Conservation (phyloP, 2,797 vertebrate species). For the Alosa sapidissima region DNA sequence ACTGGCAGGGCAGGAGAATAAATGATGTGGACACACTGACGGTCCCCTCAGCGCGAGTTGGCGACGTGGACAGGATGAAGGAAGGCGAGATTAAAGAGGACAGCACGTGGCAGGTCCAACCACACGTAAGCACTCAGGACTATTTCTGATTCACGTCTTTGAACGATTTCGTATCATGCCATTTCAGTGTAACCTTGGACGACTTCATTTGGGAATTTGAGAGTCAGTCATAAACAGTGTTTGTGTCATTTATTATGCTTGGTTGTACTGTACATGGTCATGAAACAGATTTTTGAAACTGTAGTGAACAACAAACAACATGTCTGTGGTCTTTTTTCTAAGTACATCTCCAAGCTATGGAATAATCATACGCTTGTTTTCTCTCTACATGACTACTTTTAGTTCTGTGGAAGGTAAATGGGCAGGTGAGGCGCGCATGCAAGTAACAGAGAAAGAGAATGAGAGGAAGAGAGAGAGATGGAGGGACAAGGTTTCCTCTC, state of each 20-base stretch:
- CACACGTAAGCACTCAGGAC: neutral
- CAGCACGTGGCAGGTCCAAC: neutral
- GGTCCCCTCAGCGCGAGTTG: neutral
- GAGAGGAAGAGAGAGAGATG: neutral
- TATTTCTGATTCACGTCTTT: neutral
- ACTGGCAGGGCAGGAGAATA: neutral
- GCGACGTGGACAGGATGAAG: neutral
- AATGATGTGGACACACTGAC: constrained; percentile 8
- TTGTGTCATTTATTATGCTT: neutral
- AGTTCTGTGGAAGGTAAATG: neutral
- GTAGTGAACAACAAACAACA: neutral
- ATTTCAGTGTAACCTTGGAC: neutral
- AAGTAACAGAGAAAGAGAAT: neutral
- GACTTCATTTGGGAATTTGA: neutral
- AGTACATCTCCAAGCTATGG: neutral
- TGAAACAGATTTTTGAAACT: neutral
- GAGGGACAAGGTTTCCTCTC: constrained; percentile 48
- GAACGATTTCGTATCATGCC: neutral
- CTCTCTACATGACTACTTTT: neutral
- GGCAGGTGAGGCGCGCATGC: neutral
- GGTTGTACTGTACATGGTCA: no score
- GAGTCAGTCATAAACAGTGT: neutral
- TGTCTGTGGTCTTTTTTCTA: neutral
- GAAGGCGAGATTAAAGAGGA: neutral
- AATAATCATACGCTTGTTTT: neutral